Evolutionary conservation across 2,888 invertebrate species (phyloP), one percentile per base, ranked within the genome.

Genomic region (Hylaea fasciaria): DNA sequence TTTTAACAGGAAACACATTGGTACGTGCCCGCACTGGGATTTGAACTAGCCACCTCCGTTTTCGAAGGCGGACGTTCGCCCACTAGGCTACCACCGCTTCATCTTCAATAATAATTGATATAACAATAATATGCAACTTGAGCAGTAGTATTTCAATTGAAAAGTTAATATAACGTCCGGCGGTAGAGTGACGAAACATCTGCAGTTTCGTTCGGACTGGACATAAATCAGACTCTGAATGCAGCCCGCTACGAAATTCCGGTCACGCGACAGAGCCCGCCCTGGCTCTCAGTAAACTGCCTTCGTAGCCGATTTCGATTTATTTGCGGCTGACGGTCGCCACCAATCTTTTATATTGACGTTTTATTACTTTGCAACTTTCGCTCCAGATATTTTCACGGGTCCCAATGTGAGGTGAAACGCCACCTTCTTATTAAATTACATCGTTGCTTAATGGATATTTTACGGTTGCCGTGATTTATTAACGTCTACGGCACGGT

Each of bases 211-310:
- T 76, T 78, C 70, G 70, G 76, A 81, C 81, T 70, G 76, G 73
- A 76, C 77, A 82, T 85, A 85, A 87, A 89, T 87, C 86, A 85
- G 77, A 78, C 80, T 82, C 76, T 77, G 82, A 85, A 85, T 83
- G 85, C 85, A 85, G 78, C 70, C 70, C 73, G 79, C 73, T 82
- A 74, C 78, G 78, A 85, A 82, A 86, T 86, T 87, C 87, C 72
- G 76, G 81, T 81, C 87, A 86, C 85, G 84, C 77, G 77, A 77
- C 73, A 72, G 76, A 83, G 82, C 83, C 83, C 80, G 74, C 77
- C 76, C 77, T 75, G 72, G 78, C 81, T 80, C 80, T 73, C 76
- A 77, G 74, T 76, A 77, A 81, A 81, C 79, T 77, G 78, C 74
- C 75, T 76, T 76, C 69, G 70, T 71, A 71, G 72, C 75, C 77